Base-by-base conservation (phyloP, 2,113 vertebrate species). In the Pollimyrus isidori region DNA sequence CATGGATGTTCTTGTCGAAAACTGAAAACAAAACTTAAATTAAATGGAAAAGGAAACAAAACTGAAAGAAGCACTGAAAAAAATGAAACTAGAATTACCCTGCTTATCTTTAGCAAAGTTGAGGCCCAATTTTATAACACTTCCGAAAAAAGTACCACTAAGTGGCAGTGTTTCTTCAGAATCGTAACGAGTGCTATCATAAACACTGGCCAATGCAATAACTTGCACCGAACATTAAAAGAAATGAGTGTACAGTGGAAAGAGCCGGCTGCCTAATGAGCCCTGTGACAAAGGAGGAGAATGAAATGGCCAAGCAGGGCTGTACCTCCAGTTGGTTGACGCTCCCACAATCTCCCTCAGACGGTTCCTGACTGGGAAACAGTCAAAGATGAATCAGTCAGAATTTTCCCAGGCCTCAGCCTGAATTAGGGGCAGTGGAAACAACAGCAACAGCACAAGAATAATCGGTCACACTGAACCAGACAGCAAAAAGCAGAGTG, bases 321-420 rank as follows among this genome's bases (percentile, higher is more conserved):
- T 91, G 53, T 97, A 99, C 98, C 97, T 98, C 98, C 98, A 99
- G 95, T 98, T 97, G 42, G 96, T 96, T 73, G 98, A 98, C 87
- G 95, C 97, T 94, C 98, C 98, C 53, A 99, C 98, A 89, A 98
- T 97, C 90, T 97, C 96, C 91, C 97, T 96, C 92, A 99, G 95
- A 91, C 95, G 95, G 94, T 95, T 95, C 52, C 98, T 95, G 91
- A 99, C 98, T 99, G 96, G 91, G 95, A 95, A 89, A 95, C 91
- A 94, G 93, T 93, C 89, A 92, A 91, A 93, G 89, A 17, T 46
- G 50, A 52, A 87, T 50, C 23, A 53, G 85, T 86, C 48, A 49
- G 10, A 86, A n/a, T n/a, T 52, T 11, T 21, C 83, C 83, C 83
- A 17, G 23, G 4, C 42, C 42, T 46, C 19, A 83, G 80, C 35